Evolutionary conservation across 2,888 invertebrate species (phyloP).

Genomic region (Lissocephala sabroskyi): DNA sequence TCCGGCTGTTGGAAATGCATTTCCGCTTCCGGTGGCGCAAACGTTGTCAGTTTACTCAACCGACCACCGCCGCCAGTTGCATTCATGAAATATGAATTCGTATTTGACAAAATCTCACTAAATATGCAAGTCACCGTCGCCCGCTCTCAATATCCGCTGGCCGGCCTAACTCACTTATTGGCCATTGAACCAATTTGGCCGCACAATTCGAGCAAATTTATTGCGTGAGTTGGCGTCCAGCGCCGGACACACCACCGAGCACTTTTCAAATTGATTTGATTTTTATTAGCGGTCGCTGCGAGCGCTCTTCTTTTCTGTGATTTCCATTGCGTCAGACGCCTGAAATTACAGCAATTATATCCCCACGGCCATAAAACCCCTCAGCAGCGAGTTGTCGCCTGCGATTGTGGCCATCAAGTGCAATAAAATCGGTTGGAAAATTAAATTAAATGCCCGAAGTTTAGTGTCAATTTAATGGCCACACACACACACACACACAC

Average conservation of each 20-base stretch:
- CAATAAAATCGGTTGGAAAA: not conserved
- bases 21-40: slow-evolving; percentile 48
- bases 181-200: slow-evolving; percentile 61
- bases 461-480: slow-evolving; percentile 1
- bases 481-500: not conserved
- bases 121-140: slow-evolving; percentile 3
- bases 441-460: slow-evolving; percentile 1
- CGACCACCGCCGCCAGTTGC: slow-evolving; percentile 9
- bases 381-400: not conserved
- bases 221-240: slow-evolving; percentile 26
- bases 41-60: slow-evolving; percentile 18
- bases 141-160: slow-evolving; percentile 14
- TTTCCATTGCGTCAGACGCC: not conserved
- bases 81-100: slow-evolving; percentile 36
- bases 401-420: not conserved
- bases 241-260: not conserved
- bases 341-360: not conserved
- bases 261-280: slow-evolving; percentile 42
- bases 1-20: slow-evolving; percentile 61
- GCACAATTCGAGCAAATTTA: slow-evolving; percentile 53
- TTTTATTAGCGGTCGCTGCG: slow-evolving; percentile 40
- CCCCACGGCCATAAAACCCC: not conserved
- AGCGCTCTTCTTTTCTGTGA: not conserved
- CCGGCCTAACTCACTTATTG: slow-evolving; percentile 51
- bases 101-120: slow-evolving; percentile 33